Conservation (phyloP, 1,140 invertebrate genomes). For the Calycopis cecrops region DNA sequence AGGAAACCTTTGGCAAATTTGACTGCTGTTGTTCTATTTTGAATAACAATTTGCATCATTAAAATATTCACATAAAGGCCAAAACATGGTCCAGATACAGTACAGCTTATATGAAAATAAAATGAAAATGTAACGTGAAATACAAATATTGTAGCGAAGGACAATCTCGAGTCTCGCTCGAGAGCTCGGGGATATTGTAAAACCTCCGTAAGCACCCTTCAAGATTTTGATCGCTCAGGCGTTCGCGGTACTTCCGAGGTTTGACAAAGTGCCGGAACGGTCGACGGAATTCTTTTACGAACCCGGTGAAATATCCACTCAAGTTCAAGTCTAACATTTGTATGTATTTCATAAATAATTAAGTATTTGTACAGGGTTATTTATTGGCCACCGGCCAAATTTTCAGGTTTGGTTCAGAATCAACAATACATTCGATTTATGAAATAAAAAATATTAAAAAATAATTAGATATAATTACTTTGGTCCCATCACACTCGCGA, state of each 20-base stretch:
- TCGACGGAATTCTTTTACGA: too few relatives aligned
- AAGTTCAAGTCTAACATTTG: not conserved
- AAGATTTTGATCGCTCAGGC: constrained; percentile 24
- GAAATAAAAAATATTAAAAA: too few relatives aligned
- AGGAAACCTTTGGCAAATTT: too few relatives aligned
- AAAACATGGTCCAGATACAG: too few relatives aligned
- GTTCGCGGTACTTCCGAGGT: constrained; percentile 11
- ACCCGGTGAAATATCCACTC: not conserved
- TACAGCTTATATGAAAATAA: not conserved
- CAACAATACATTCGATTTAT: too few relatives aligned
- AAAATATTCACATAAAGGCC: not conserved
- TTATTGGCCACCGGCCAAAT: too few relatives aligned
- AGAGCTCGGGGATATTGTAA: constrained; percentile 20
- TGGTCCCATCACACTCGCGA: too few relatives aligned
- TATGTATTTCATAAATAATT: too few relatives aligned
- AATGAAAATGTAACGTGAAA: constrained; percentile 1
- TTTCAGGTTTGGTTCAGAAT: too few relatives aligned
- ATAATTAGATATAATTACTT: too few relatives aligned
- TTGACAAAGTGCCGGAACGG: not conserved
- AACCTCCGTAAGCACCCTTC: constrained; percentile 17
- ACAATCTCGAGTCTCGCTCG: constrained; percentile 15
- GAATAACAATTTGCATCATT: not conserved
- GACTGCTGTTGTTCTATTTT: too few relatives aligned
- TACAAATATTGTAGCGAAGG: constrained; percentile 13
- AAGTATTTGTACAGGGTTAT: too few relatives aligned